Evolutionary conservation across 2,113 vertebrate genomes (phyloP).

Genomic region (Puma concolor): DNA sequence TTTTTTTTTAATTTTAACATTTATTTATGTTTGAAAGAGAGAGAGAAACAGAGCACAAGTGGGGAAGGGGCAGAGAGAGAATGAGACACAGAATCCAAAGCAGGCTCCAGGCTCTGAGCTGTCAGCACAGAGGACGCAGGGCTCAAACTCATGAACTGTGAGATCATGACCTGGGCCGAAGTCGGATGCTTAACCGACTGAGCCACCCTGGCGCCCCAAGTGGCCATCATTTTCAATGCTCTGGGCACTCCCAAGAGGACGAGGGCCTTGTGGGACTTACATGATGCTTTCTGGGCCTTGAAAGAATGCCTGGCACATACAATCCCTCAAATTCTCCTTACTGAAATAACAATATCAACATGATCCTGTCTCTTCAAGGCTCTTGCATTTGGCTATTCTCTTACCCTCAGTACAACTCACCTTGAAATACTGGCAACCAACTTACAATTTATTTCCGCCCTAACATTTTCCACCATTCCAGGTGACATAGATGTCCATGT

Average conservation of each 20-base stretch:
- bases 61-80: too few relatives aligned
- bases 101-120: too few relatives aligned
- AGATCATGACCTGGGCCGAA: too few relatives aligned
- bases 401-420: background rate
- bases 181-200: too few relatives aligned
- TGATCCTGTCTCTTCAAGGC: background rate
- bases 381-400: background rate
- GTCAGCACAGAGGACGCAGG: too few relatives aligned
- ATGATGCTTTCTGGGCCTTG: background rate
- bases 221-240: background rate
- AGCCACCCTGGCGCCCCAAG: too few relatives aligned
- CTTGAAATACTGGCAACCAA: background rate
- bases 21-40: too few relatives aligned
- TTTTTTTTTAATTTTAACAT: background rate
- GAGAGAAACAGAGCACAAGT: too few relatives aligned
- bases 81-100: too few relatives aligned
- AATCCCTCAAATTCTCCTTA: slow-evolving; percentile 12
- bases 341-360: background rate
- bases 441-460: background rate
- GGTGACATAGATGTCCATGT: background rate
- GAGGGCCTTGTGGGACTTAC: background rate
- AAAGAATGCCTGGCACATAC: background rate
- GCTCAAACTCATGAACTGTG: too few relatives aligned
- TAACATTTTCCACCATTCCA: background rate
- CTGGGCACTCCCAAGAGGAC: background rate